These are phyloP conservation scores for Sericinus montela DNA, from an alignment of 2,888 invertebrate genomes.

Conservation along the genomic window DNA sequence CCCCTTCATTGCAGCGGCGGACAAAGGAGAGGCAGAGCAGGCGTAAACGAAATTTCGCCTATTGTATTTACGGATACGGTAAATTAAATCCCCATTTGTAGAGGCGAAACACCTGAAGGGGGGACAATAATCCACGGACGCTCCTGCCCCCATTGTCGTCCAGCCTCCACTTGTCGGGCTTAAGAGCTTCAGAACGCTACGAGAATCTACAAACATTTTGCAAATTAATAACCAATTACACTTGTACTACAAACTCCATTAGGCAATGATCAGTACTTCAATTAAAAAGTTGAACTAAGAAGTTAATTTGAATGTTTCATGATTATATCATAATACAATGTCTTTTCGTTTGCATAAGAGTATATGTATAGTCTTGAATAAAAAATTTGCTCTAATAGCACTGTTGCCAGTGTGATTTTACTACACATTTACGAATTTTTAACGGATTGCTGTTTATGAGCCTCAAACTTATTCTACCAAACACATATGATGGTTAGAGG, in stretches of 20 bases:
- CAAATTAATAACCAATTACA: constrained; percentile 64
- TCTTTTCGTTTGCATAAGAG: too few species aligned
- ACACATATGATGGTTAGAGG: too few species aligned
- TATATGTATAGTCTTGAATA: too few species aligned
- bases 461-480: too few species aligned
- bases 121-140: constrained; percentile 58
- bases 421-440: too few species aligned
- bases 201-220: constrained; percentile 48
- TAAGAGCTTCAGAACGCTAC: constrained; percentile 48
- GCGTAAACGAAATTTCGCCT: constrained; percentile 52
- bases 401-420: too few species aligned
- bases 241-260: constrained; percentile 24
- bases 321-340: too few species aligned
- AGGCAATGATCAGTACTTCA: neutral
- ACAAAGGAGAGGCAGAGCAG: constrained; percentile 31
- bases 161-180: constrained; percentile 52
- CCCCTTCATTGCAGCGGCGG: constrained; percentile 31
- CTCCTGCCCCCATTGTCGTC: constrained; percentile 57
- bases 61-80: constrained; percentile 66
- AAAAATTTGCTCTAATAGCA: too few species aligned
- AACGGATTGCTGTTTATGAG: too few species aligned
- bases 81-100: constrained; percentile 72
- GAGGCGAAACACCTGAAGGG: constrained; percentile 50
- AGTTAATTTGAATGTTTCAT: too few species aligned
- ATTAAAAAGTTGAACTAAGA: neutral